phyloP scores from a whole-genome alignment of 2,797 vertebrate genomes.

The Oceanodroma leucorhoa region DNA sequence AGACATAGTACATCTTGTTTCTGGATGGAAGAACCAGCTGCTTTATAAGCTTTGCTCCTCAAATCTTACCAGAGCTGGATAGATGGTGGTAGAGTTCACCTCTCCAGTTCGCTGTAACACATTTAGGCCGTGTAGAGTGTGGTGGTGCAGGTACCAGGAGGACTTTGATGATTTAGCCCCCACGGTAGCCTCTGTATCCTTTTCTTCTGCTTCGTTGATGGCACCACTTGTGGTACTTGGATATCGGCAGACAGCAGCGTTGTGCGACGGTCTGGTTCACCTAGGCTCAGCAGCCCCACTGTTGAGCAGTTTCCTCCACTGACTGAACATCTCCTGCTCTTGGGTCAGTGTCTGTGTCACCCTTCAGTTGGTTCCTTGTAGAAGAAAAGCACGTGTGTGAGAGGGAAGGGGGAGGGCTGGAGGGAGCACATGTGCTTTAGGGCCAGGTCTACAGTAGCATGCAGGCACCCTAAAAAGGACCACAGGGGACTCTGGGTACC shows the following conservation, averaged over 20 bases:
- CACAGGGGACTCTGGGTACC: too few relatives aligned
- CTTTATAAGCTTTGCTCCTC: background rate
- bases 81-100: background rate
- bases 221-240: background rate
- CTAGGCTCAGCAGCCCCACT: background rate
- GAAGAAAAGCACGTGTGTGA: background rate
- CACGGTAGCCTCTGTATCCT: accelerated
- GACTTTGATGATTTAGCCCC: background rate
- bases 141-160: background rate
- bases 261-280: background rate
- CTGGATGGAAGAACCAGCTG: background rate
- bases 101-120: accelerated
- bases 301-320: background rate
- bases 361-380: background rate
- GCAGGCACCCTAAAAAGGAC: too few relatives aligned
- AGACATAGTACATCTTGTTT: background rate
- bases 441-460: background rate
- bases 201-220: background rate
- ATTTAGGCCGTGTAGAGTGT: accelerated
- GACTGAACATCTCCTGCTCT: background rate
- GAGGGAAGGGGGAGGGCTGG: too few relatives aligned
- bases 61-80: background rate
- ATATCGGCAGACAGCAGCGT: background rate
- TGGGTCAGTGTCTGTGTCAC: background rate
- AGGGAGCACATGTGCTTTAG: too few relatives aligned